Evolutionary conservation across 2,113 vertebrate species (phyloP).

Genomic region (Scolopax mira): DNA sequence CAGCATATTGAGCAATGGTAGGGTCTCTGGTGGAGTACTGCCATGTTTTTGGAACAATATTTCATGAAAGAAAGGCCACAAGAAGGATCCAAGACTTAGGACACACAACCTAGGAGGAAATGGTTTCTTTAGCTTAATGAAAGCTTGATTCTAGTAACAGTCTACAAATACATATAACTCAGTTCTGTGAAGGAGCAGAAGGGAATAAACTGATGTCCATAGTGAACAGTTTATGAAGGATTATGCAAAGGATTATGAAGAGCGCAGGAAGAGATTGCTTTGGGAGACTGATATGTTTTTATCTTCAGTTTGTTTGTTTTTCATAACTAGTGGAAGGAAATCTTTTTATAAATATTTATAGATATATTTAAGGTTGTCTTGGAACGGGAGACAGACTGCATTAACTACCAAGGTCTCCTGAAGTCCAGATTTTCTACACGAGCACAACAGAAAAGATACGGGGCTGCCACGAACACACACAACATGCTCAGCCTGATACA

Average conservation of each 20-base stretch:
- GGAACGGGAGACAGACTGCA: not conserved
- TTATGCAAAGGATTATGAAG: not conserved
- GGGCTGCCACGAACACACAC: not conserved
- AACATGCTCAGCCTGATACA: not conserved
- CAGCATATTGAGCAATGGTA: not conserved
- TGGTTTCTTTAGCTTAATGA: not conserved
- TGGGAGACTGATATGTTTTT: not conserved
- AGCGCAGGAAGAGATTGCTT: not conserved
- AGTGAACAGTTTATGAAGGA: too few relatives aligned
- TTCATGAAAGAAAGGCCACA: not conserved
- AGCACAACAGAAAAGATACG: not conserved
- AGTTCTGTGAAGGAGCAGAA: not conserved
- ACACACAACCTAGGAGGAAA: not conserved
- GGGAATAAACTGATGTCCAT: not conserved
- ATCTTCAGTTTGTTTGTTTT: not conserved
- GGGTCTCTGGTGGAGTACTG: not conserved
- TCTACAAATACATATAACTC: not conserved
- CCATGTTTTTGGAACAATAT: not conserved
- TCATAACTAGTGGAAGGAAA: not conserved
- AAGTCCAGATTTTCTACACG: not conserved
- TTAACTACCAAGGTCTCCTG: not conserved
- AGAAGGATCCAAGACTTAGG: not conserved
- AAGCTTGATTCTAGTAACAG: not conserved
- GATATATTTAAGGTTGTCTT: not conserved
- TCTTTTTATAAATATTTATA: not conserved